phyloP scores from a whole-genome alignment of 2,797 vertebrate genomes.

The Sebastes vulpes region DNA sequence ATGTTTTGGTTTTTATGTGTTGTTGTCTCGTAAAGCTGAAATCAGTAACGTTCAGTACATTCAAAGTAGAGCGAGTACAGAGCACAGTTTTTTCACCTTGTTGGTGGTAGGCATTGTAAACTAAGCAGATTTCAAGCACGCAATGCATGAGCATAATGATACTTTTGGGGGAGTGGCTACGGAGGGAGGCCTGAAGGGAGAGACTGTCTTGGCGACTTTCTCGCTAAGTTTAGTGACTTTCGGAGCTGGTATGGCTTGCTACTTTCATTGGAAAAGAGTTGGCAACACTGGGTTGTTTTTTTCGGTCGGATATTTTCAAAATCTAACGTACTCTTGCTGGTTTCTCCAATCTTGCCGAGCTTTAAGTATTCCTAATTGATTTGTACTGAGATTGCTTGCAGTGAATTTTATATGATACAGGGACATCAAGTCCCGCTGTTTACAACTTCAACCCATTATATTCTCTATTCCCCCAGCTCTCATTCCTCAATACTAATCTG shows the following conservation, averaged over 20 bases:
- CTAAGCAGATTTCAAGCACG: not conserved
- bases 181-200: too few relatives aligned
- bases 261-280: too few relatives aligned
- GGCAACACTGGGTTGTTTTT: too few relatives aligned
- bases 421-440: constrained; percentile 49
- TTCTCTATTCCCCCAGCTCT: constrained; percentile 43
- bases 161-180: too few relatives aligned
- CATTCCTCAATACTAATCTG: constrained; percentile 60
- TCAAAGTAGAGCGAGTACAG: not conserved
- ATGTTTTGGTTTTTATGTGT: too few relatives aligned
- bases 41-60: not conserved
- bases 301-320: too few relatives aligned
- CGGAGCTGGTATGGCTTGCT: too few relatives aligned
- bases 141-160: not conserved
- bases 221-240: too few relatives aligned
- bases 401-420: constrained; percentile 43
- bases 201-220: too few relatives aligned
- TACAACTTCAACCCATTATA: constrained; percentile 56
- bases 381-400: constrained; percentile 25
- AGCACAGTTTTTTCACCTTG: not conserved
- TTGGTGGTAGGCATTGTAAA: not conserved
- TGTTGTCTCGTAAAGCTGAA: not conserved
- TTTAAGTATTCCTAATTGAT: constrained; percentile 25
- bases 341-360: too few relatives aligned
- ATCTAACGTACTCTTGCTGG: too few relatives aligned